Base-by-base conservation (phyloP, 2,888 invertebrate genomes). In the Tricholauxania praeusta region DNA sequence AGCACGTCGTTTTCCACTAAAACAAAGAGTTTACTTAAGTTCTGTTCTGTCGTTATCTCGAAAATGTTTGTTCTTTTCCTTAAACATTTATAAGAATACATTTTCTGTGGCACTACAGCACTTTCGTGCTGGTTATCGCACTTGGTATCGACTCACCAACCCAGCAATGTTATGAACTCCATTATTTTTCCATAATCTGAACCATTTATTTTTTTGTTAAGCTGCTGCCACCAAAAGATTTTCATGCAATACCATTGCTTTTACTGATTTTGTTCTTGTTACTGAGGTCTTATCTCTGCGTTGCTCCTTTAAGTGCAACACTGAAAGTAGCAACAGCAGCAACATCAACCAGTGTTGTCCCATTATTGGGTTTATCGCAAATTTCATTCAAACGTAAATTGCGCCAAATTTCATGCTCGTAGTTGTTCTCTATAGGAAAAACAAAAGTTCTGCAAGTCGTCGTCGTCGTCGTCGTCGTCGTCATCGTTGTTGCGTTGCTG, bases 131-230 rank as follows among this genome's bases (percentile, higher is more conserved):
- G 10, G 39, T 10, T 39, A 39, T 39, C 39, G 39, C 39, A 39
- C 5, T 39, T 39, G 39, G 1, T 10, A 39, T 7, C 39, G 10
- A 39, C 39, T 10, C 39, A 39, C 39, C 39, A 39, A 39, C 39
- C 10, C 7, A 10, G 39, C 28, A 39, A 39, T 10, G 10, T 10
- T 39, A 39, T 39, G 60, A 28, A 55, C 73, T 66, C 55, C 65
- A 73, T 73, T 73, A 71, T 66, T 73, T 73, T 73, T 73, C 66
- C 71, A 71, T 73, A 70, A 73, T 73, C 69, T 65, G n/a, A 55
- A 59, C 51, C 60, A 65, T 65, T 49, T 52, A 59, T 57, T 60
- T 66, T 65, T 17, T 17, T 48, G 19, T 19, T n/a, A 17, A 39
- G 39, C 39, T 39, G 63, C 6, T 39, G n/a, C 32, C 47, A 62